Evolutionary conservation across 1,140 invertebrate species (phyloP).

Genomic region (Sipha flava): DNA sequence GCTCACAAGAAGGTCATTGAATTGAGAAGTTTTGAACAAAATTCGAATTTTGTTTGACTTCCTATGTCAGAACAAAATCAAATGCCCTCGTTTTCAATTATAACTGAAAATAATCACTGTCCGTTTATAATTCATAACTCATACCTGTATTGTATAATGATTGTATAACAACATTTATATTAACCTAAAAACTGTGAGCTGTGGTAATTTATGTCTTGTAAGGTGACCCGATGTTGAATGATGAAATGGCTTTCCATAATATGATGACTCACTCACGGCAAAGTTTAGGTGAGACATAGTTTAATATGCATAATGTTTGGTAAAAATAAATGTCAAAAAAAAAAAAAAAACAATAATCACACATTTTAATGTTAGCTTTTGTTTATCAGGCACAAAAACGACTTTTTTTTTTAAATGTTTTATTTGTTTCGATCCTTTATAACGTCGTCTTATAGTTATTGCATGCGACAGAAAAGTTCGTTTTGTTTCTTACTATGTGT

Average conservation of each 20-base stretch:
- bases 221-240: slow-evolving; percentile 29
- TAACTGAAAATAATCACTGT: background rate
- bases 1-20: background rate
- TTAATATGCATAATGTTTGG: background rate
- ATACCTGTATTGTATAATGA: background rate
- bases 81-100: background rate
- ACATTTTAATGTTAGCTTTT: slow-evolving; percentile 3
- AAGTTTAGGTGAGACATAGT: slow-evolving; percentile 28
- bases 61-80: background rate
- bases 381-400: background rate
- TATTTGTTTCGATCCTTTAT: background rate
- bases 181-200: slow-evolving; percentile 10
- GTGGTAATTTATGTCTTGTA: slow-evolving; percentile 22
- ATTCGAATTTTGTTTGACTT: background rate
- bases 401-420: background rate
- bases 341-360: background rate
- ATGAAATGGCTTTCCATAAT: slow-evolving; percentile 23
- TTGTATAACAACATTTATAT: background rate
- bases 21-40: background rate
- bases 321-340: background rate
- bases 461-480: background rate
- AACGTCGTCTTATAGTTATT: background rate
- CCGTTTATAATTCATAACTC: background rate
- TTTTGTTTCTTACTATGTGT: background rate
- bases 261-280: slow-evolving; percentile 11